These are phyloP conservation scores for Montipora sp. DNA, from an alignment of 64 coral and sea anemone genomes.

Conservation along the genomic window DNA sequence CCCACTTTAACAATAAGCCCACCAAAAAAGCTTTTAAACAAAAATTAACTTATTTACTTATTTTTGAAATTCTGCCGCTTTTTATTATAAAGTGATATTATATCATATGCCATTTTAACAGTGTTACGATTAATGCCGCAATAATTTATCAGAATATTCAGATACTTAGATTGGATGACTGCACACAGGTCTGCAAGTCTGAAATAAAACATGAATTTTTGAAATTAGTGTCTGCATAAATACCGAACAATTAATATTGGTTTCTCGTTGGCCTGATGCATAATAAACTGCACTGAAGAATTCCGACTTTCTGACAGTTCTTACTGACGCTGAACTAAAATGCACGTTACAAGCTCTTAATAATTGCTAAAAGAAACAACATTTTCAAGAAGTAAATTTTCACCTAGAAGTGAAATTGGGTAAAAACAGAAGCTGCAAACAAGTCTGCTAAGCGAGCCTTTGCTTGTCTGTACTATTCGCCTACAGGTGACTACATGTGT, in stretches of 20 bases:
- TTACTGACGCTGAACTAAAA: not conserved
- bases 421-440: not conserved
- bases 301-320: too few species aligned
- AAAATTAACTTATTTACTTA: not conserved
- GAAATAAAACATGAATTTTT: not conserved
- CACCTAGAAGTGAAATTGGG: not conserved
- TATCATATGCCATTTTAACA: not conserved
- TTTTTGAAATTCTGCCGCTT: not conserved
- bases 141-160: not conserved
- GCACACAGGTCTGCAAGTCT: not conserved
- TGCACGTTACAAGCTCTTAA: not conserved
- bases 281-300: too few species aligned
- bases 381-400: not conserved
- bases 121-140: not conserved
- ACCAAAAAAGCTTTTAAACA: not conserved
- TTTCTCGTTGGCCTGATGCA: too few species aligned
- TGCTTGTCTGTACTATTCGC: not conserved
- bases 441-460: not conserved
- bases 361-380: not conserved
- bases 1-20: not conserved
- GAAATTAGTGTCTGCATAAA: not conserved
- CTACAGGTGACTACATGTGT: not conserved
- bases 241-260: not conserved
- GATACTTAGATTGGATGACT: not conserved
- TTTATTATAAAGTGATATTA: not conserved